Percentiles rank a stretch among this genome's conserved stretches.
Evolutionary conservation across 2,113 vertebrate species (phyloP).

Genomic region (Vanacampus margaritifer): DNA sequence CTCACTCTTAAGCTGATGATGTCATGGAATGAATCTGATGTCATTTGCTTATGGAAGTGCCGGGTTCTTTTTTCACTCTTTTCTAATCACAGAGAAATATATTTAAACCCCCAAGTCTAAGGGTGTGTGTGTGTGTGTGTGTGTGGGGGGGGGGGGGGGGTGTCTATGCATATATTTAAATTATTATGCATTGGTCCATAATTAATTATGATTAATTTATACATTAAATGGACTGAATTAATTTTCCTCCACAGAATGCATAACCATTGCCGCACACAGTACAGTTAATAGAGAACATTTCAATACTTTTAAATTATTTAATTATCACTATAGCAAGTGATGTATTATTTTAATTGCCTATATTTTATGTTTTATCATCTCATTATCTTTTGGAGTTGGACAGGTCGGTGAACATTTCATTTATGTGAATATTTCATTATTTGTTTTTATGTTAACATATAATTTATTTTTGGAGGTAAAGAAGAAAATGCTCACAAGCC

Average conservation of each 20-base stretch:
- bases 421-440: neutral
- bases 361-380: neutral
- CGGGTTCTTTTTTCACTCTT: constrained; percentile 6
- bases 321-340: neutral
- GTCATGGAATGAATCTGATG: constrained; percentile 49
- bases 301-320: neutral
- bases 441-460: no score
- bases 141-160: no score
- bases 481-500: no score
- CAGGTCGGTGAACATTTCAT: no score
- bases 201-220: constrained; percentile 8
- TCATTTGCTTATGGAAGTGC: constrained; percentile 28
- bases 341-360: neutral
- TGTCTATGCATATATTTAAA: neutral
- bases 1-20: constrained; percentile 55
- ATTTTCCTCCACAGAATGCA: neutral
- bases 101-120: neutral
- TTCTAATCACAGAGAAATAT: neutral
- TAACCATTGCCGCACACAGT: neutral
- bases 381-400: neutral
- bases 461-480: no score
- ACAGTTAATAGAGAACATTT: neutral
- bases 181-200: constrained; percentile 1
- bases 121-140: no score
- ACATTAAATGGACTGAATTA: neutral